These are phyloP conservation scores for Aurelia coerulea DNA, from an alignment of 30 jellyfish, hydroid and myxozoan species.

Conservation along the genomic window DNA sequence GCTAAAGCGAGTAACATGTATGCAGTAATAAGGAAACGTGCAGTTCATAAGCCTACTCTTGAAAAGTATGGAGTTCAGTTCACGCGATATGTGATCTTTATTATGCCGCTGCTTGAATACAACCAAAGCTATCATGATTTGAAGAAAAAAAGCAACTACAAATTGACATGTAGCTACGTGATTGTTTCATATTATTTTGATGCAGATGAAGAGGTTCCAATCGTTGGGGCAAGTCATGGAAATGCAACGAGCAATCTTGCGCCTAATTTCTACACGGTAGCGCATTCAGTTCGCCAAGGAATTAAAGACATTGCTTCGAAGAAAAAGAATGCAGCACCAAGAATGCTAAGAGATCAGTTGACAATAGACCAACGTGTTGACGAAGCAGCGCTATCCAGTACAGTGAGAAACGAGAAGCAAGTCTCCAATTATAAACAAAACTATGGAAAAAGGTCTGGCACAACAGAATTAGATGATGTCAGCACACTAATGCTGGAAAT, in stretches of 20 bases:
- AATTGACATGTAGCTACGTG: not conserved
- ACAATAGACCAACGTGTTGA: no score
- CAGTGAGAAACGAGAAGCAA: not conserved
- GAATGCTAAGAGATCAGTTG: not conserved
- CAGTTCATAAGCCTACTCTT: not conserved
- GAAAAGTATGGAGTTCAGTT: not conserved
- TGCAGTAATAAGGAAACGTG: conserved; percentile 37
- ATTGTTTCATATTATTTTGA: not conserved
- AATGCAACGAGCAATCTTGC: not conserved
- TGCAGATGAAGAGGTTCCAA: not conserved
- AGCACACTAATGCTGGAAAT: not conserved
- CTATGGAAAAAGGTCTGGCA: not conserved
- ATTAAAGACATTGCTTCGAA: not conserved
- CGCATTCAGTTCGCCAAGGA: not conserved
- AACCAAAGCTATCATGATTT: not conserved
- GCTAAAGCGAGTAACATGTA: not conserved
- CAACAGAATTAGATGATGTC: not conserved
- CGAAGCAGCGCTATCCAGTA: not conserved
- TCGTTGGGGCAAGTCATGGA: not conserved
- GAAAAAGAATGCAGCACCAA: not conserved
- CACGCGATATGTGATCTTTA: not conserved
- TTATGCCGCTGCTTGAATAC: not conserved
- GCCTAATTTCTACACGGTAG: not conserved
- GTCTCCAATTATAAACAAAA: conserved; percentile 1
- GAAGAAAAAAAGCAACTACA: not conserved